Evolutionary conservation across 2,888 invertebrate genomes (phyloP), one percentile per base, ranked within the genome.

Genomic region (Nymphalis c-album): DNA sequence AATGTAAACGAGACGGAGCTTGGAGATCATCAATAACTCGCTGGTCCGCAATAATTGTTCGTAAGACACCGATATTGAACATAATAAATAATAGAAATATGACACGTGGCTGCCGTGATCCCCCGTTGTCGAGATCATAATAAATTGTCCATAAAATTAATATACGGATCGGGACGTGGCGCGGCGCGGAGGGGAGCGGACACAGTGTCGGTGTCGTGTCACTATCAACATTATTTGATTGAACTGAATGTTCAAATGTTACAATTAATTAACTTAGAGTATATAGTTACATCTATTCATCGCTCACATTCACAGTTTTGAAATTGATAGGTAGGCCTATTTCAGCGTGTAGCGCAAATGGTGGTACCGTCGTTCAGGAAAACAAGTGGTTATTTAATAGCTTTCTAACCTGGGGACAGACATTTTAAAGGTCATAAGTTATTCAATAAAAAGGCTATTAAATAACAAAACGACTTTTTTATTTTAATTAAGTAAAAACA

Each of bases 121-220:
- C 55, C 64, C 31, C 67, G 58, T 46, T 53, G 63, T 47, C 60
- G 66, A 70, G 74, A 71, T 75, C 68, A 68, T 70, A 61, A 73
- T 75, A 75, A 75, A 77, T 77, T 73, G 75, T 67, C 70, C 72
- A 70, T 70, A 71, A 75, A 75, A 76, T 75, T 70, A 74, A 75
- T 73, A 72, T 73, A 48, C 57, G 68, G 65, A 68, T 63, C 69
- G 59, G 22, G 8, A 48, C n/a, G 18, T n/a, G 45, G 70, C 55
- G 31, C 55, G 62, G 45, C 55, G 35, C 60, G 60, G 63, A 59
- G 68, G 48, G 64, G 18, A n/a, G 20, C 45, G 1, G 53, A 22
- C 5, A 6, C 53, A 50, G 18, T 20, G n/a, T 18, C 8, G 6
- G 48, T 40, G 10, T 50, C 50, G 13, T 8, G 50, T 50, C 40